phyloP scores from a whole-genome alignment of 1,140 invertebrate genomes.

The Lepeophtheirus salmonis region DNA sequence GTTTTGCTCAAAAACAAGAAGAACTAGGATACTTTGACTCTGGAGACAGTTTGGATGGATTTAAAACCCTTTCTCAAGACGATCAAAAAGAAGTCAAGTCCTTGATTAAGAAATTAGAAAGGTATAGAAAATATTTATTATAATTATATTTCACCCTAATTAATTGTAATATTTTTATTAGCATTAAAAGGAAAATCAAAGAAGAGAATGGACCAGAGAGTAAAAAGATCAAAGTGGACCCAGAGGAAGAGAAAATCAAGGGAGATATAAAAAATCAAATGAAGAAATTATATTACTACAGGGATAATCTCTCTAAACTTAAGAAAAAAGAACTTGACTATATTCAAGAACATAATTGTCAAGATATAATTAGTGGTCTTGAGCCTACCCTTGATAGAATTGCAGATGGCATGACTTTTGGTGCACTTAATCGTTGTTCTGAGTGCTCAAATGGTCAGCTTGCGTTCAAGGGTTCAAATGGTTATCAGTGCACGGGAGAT shows the following conservation, averaged over 20 bases:
- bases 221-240: conserved; percentile 22
- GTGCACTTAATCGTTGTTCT: conserved; percentile 51
- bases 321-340: conserved; percentile 37
- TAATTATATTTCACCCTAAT: too few species aligned
- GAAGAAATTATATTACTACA: conserved; percentile 49
- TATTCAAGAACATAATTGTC: conserved; percentile 50
- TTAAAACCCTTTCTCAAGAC: conserved; percentile 44
- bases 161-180: too few species aligned
- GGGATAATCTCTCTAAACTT: conserved; percentile 36
- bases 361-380: conserved; percentile 41
- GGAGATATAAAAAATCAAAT: conserved; percentile 45
- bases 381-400: conserved; percentile 47
- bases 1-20: conserved; percentile 58
- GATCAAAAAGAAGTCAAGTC: conserved; percentile 45
- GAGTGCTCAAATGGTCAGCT: conserved; percentile 59
- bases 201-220: conserved; percentile 31
- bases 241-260: conserved; percentile 29
- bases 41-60: conserved; percentile 52
- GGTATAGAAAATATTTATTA: background rate
- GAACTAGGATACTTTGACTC: conserved; percentile 52
- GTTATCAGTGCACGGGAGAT: conserved; percentile 59
- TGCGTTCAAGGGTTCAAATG: conserved; percentile 41
- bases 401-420: conserved; percentile 70
- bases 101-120: conserved; percentile 13
- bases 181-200: conserved; percentile 21